Conservation (phyloP, 2,797 vertebrate species). For the Cossypha caffra region DNA sequence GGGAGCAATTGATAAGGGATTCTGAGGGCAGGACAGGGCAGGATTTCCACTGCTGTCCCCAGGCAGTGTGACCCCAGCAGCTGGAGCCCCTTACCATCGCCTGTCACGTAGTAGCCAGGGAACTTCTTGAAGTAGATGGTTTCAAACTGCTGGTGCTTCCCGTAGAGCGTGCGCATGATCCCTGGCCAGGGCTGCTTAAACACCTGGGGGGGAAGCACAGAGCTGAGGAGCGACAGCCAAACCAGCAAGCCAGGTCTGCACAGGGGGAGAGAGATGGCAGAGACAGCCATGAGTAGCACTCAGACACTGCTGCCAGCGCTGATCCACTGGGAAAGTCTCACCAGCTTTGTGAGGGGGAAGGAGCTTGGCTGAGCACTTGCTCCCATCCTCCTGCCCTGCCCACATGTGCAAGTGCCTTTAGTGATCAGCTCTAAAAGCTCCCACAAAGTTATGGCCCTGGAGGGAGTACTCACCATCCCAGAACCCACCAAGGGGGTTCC, state of each 20-base stretch:
- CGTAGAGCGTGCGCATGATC: conserved; percentile 91
- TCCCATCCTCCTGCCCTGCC: not conserved
- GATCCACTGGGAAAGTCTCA: not conserved
- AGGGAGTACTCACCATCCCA: not conserved
- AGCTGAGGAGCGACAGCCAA: not conserved
- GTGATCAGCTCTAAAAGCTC: not conserved
- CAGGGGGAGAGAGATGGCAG: rapidly evolving
- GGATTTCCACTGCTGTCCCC: not conserved
- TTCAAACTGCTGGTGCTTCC: conserved; percentile 90
- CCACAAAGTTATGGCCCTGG: rapidly evolving
- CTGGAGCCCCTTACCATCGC: conserved; percentile 83
- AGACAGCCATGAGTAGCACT: not conserved
- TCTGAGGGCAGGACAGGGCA: not conserved
- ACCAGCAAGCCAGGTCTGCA: too few species aligned
- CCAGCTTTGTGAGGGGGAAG: not conserved
- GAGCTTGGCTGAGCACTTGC: not conserved
- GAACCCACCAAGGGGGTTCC: not conserved
- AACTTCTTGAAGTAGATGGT: conserved; percentile 95
- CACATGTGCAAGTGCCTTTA: not conserved
- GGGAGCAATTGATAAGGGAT: not conserved
- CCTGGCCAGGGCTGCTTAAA: conserved; percentile 98
- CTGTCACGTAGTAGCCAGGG: conserved; percentile 95
- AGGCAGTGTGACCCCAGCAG: not conserved
- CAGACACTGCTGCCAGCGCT: not conserved
- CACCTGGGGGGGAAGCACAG: conserved; percentile 76